Base-by-base conservation (phyloP, 92 coral and sea anemone species). In the Siderastrea siderea region DNA sequence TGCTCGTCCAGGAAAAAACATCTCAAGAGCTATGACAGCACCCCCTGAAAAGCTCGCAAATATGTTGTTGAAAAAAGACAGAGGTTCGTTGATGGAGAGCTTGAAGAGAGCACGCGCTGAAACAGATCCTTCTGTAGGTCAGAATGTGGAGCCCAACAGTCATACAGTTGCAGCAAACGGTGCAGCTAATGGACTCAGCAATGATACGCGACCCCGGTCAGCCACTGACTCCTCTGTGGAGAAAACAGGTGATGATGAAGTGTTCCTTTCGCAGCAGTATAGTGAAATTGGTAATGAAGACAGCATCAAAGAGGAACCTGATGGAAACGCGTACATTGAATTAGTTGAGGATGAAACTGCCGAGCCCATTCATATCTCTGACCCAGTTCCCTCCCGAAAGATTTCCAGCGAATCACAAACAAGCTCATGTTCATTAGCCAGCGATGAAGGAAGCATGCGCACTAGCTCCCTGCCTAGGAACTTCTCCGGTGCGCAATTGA, bases 341-440 rank as follows among this genome's bases (percentile, higher is more conserved):
- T 77, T 95, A 47, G 63, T 95, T 1, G 75, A 74, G 2, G 98
- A 95, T 69, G 88, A 80, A 6, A 82, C 75, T 2, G 93, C 93
- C 9, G 87, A 86, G 47, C 98, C 98, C 7, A 90, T 95, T 60
- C 98, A 95, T 60, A 95, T 95, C 16, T 86, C 98, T 3, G 96
- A 93, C 79, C 87, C 96, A 7, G 93, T 80, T 71, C 84, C 77
- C 75, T 47, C 82, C 3, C 84, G 89, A 45, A 91, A 83, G 55
- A 70, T 70, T 43, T 70, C 87, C 43, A 61, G 17, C 71, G 87
- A 63, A 44, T 84, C 87, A 4, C 68, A 47, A 8, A 17, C 80
- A 19, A 75, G 84, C 57, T 5, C 84, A 8, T 26, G 74, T 68
- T 76, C 83, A 55, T 38, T 58, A 2, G 47, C 65, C 62, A 66